Evolutionary conservation across 1,140 invertebrate genomes (phyloP).

Genomic region (Danaus plexippus): DNA sequence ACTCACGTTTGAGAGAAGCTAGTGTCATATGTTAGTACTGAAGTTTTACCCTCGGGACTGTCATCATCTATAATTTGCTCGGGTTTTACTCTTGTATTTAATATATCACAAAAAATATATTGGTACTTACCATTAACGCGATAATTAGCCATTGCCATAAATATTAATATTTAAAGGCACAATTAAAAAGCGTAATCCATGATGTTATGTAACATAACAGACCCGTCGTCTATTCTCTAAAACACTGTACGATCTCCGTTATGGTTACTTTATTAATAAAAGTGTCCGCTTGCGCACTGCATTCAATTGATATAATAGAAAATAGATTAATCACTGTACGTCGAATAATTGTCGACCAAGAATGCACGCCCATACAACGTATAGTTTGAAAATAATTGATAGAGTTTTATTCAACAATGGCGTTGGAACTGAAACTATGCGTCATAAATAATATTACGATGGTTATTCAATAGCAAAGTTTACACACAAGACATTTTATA

Average conservation of each 20-base stretch:
- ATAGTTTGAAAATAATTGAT: slow-evolving; percentile 50
- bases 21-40: slow-evolving; percentile 30
- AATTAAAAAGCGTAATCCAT: too few relatives aligned
- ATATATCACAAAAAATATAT: not conserved
- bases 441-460: too few relatives aligned
- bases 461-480: not conserved
- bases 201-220: slow-evolving; percentile 13
- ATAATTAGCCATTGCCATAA: slow-evolving; percentile 2
- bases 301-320: slow-evolving; percentile 57
- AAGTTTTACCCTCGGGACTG: too few relatives aligned
- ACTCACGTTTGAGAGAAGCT: slow-evolving; percentile 60
- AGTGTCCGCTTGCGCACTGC: slow-evolving; percentile 52
- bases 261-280: slow-evolving; percentile 51
- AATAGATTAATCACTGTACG: slow-evolving; percentile 54
- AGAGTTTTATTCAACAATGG: slow-evolving; percentile 48
- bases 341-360: slow-evolving; percentile 25
- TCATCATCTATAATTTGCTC: too few relatives aligned
- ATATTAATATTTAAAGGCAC: too few relatives aligned
- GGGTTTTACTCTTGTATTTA: too few relatives aligned
- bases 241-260: slow-evolving; percentile 38
- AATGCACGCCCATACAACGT: slow-evolving; percentile 33
- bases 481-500: slow-evolving; percentile 7
- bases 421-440: slow-evolving; percentile 10
- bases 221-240: slow-evolving; percentile 11
- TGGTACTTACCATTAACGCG: slow-evolving; percentile 3